Conservation (phyloP, 2,797 vertebrate species). For the Periophthalmus magnuspinnatus region DNA sequence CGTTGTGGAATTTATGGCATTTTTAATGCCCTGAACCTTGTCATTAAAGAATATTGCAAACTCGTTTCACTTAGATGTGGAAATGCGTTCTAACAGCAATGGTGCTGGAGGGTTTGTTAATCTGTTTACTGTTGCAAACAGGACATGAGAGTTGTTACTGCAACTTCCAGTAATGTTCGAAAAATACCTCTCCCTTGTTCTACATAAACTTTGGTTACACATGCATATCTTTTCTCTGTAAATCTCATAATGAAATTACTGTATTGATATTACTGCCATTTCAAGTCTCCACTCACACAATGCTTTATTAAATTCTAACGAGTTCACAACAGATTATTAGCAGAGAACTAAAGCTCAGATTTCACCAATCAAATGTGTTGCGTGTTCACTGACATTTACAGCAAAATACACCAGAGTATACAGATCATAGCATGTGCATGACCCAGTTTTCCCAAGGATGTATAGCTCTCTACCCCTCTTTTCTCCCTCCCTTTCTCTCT, state of each 20-base stretch:
- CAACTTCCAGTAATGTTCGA: too few species aligned
- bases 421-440: conserved; percentile 59
- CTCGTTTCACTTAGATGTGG: too few species aligned
- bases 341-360: background rate
- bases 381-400: conserved; percentile 41
- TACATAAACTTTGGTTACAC: too few species aligned
- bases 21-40: too few species aligned
- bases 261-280: background rate
- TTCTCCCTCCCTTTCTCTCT: background rate
- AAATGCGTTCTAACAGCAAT: too few species aligned
- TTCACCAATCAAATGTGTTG: conserved; percentile 24
- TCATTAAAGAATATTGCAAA: too few species aligned
- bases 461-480: conserved; percentile 40
- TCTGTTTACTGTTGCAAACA: too few species aligned
- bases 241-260: background rate
- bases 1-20: too few species aligned
- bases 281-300: background rate
- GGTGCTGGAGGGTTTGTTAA: too few species aligned
- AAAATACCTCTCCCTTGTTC: too few species aligned
- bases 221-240: too few species aligned
- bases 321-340: background rate
- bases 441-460: conserved; percentile 58
- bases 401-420: conserved; percentile 41
- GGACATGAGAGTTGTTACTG: too few species aligned
- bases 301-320: background rate